phyloP scores from a whole-genome alignment of 2,113 vertebrate genomes.

The Paramisgurnus dabryanus region DNA sequence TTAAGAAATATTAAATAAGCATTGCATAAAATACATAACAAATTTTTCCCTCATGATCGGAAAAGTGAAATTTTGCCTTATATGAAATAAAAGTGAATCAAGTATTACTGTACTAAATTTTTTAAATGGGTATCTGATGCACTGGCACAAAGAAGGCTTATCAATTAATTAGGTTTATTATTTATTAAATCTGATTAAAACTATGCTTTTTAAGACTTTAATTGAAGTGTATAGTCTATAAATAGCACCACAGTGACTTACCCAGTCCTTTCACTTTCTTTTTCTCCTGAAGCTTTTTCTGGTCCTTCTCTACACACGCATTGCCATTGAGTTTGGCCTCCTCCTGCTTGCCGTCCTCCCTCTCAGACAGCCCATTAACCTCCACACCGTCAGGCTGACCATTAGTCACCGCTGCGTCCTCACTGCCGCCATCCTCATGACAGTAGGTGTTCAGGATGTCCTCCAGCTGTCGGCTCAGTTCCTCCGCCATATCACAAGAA shows the following conservation, averaged over 20 bases:
- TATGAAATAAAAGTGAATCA: too few relatives aligned
- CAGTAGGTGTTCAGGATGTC: slow-evolving; percentile 96
- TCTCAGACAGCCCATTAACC: slow-evolving; percentile 81
- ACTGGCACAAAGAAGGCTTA: too few relatives aligned
- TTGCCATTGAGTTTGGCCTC: slow-evolving; percentile 77
- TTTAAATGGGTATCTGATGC: too few relatives aligned
- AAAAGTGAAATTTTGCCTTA: too few relatives aligned
- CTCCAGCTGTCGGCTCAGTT: slow-evolving; percentile 91
- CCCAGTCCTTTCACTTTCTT: slow-evolving; percentile 95
- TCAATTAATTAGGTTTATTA: too few relatives aligned
- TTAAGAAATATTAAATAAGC: not conserved
- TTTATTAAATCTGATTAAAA: too few relatives aligned
- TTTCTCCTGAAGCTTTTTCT: slow-evolving; percentile 88
- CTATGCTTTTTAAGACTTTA: too few relatives aligned
- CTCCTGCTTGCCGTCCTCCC: slow-evolving; percentile 71
- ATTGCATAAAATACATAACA: too few relatives aligned
- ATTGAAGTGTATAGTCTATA: too few relatives aligned
- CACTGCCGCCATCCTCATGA: slow-evolving; percentile 68
- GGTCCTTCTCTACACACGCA: slow-evolving; percentile 75
- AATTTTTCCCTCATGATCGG: too few relatives aligned
- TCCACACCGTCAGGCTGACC: slow-evolving; percentile 80
- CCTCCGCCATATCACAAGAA: slow-evolving; percentile 85
- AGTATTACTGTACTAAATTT: too few relatives aligned
- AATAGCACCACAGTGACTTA: slow-evolving; percentile 62
- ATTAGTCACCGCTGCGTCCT: slow-evolving; percentile 76